Evolutionary conservation across 2,888 invertebrate species (phyloP).

Genomic region (Nemotelus pantherinus): DNA sequence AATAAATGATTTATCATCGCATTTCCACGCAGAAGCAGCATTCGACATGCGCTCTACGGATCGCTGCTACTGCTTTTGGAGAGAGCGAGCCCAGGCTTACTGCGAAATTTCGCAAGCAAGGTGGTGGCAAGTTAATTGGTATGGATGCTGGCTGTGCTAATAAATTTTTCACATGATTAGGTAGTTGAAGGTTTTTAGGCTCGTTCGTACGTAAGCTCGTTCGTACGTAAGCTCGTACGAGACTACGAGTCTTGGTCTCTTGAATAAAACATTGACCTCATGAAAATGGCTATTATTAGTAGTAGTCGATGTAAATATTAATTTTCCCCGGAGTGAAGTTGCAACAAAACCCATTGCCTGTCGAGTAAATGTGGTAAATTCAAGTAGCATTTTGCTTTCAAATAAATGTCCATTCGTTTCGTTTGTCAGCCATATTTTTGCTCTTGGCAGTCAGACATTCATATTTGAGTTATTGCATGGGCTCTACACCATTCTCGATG

Average conservation of each 20-base stretch:
- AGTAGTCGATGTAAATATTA: slow-evolving; percentile 6
- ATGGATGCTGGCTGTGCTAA: slow-evolving; percentile 2
- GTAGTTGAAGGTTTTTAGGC: slow-evolving; percentile 14
- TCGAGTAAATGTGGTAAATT: no score
- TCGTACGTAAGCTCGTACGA: neutral
- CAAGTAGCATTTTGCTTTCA: no score
- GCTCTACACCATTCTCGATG: no score
- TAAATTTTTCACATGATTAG: slow-evolving; percentile 8
- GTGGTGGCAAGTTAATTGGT: neutral
- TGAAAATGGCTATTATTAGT: slow-evolving; percentile 23
- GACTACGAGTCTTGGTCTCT: neutral
- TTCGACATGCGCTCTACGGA: slow-evolving; percentile 9
- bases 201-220: neutral
- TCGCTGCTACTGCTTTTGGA: neutral
- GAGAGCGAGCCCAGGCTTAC: neutral
- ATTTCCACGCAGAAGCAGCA: neutral
- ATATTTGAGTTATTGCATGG: no score
- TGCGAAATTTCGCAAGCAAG: neutral
- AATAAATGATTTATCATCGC: no score
- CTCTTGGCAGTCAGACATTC: no score
- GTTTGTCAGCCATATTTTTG: no score
- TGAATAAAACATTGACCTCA: slow-evolving; percentile 28
- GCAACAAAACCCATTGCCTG: no score
- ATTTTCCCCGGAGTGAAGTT: neutral
- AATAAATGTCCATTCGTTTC: no score